phyloP scores from a whole-genome alignment of 1,140 invertebrate species.

The Scylla paramamosain region DNA sequence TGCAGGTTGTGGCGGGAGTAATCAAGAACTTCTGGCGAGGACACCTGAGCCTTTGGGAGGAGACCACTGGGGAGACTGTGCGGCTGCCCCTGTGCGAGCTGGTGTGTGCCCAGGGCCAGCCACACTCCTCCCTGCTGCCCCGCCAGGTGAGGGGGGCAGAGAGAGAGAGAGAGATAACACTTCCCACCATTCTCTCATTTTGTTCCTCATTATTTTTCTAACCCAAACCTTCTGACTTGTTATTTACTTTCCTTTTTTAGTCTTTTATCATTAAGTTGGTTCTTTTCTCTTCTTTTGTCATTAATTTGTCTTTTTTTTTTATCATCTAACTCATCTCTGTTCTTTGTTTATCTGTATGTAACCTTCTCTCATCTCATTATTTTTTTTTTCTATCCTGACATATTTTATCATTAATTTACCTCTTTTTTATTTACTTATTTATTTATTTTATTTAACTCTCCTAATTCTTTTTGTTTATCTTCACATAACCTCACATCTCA shows the following conservation, averaged over 20 bases:
- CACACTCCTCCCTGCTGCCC: constrained; percentile 4
- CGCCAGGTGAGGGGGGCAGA: constrained; percentile 27
- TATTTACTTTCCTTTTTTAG: background rate
- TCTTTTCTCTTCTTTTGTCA: background rate
- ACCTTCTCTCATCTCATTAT: too few relatives aligned
- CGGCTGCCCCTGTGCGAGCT: constrained; percentile 54
- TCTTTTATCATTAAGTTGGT: background rate
- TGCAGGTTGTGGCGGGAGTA: constrained; percentile 35
- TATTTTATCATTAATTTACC: background rate
- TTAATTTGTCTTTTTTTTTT: too few relatives aligned
- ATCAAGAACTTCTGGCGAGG: constrained; percentile 52
- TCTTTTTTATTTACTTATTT: background rate
- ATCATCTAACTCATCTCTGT: background rate
- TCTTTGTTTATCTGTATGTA: background rate
- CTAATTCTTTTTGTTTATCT: background rate
- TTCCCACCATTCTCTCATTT: background rate
- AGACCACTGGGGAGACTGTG: constrained; percentile 50
- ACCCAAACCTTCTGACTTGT: background rate
- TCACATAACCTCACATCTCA: background rate
- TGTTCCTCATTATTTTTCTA: background rate
- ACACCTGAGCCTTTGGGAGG: constrained; percentile 41
- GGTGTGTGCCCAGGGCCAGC: constrained; percentile 51
- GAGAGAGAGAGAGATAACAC: background rate
- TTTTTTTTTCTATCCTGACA: background rate
- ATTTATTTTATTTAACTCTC: background rate